Conservation (phyloP, 2,888 invertebrate genomes). For the Netelia melanura region DNA sequence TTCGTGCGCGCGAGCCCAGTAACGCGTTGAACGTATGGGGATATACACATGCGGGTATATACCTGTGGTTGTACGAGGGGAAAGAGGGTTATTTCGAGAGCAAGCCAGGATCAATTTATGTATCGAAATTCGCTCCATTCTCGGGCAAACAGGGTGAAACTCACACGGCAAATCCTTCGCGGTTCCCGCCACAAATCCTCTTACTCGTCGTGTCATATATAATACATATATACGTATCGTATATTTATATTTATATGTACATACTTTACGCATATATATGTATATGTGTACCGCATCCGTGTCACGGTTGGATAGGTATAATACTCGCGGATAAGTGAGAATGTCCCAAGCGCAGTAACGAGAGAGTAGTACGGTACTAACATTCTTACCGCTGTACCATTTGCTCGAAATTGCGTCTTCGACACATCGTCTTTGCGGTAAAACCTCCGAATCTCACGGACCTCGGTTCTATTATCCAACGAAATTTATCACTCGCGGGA, state of each 20-base stretch:
- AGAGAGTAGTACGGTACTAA: neutral
- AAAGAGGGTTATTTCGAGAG: slow-evolving; percentile 20
- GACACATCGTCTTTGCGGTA: slow-evolving; percentile 20
- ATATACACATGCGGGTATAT: slow-evolving; percentile 12
- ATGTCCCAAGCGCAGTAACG: neutral
- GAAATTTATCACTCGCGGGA: slow-evolving; percentile 29
- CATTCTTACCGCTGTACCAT: slow-evolving; percentile 4
- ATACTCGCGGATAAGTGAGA: slow-evolving; percentile 11
- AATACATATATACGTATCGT: too few relatives aligned
- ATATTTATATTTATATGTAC: too few relatives aligned
- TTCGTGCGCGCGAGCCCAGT: neutral
- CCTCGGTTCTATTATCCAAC: slow-evolving; percentile 40
- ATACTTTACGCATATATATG: too few relatives aligned
- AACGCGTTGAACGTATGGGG: slow-evolving; percentile 1
- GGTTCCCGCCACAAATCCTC: slow-evolving; percentile 58
- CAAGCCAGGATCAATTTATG: slow-evolving; percentile 61
- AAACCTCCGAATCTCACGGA: slow-evolving; percentile 30
- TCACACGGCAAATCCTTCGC: slow-evolving; percentile 48
- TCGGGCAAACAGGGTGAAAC: slow-evolving; percentile 57
- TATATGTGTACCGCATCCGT: neutral
- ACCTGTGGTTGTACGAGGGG: slow-evolving; percentile 17
- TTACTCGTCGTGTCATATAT: slow-evolving; percentile 41
- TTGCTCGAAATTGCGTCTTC: slow-evolving; percentile 36
- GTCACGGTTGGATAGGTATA: slow-evolving; percentile 8
- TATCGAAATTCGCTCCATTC: slow-evolving; percentile 62